Evolutionary conservation across 2,797 vertebrate genomes (phyloP).

Genomic region (Enteromius paludinosus): DNA sequence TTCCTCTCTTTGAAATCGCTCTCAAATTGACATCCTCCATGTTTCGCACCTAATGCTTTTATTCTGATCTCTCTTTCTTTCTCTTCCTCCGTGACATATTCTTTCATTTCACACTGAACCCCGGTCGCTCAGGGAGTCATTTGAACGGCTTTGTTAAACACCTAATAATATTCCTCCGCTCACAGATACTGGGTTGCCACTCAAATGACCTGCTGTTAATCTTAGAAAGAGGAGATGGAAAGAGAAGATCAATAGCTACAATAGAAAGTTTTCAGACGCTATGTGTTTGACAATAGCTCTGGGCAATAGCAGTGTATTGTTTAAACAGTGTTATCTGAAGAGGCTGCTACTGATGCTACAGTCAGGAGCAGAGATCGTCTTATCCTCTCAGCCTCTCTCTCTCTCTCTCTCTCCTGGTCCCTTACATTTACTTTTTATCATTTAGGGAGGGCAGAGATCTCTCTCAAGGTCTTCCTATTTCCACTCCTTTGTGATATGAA

Average conservation of each 20-base stretch:
- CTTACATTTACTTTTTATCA: slow-evolving; percentile 67
- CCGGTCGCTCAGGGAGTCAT: slow-evolving; percentile 56
- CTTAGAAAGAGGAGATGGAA: slow-evolving; percentile 37
- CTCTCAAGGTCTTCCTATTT: slow-evolving; percentile 71
- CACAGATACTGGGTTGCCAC: slow-evolving; percentile 46
- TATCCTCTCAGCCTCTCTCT: slow-evolving; percentile 49
- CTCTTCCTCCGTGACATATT: slow-evolving; percentile 45
- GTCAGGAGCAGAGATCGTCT: slow-evolving; percentile 40
- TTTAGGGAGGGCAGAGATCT: slow-evolving; percentile 67
- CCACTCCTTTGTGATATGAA: slow-evolving; percentile 59
- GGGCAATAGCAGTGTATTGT: slow-evolving; percentile 71
- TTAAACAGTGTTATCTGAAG: slow-evolving; percentile 62
- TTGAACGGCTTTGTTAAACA: slow-evolving; percentile 58
- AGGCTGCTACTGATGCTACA: slow-evolving; percentile 55
- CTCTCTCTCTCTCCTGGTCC: slow-evolving; percentile 32
- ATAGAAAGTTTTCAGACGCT: slow-evolving; percentile 48
- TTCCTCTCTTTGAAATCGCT: slow-evolving; percentile 60
- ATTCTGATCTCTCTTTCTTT: slow-evolving; percentile 50
- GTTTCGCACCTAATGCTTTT: slow-evolving; percentile 47
- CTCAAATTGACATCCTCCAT: slow-evolving; percentile 58
- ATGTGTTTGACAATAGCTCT: slow-evolving; percentile 73
- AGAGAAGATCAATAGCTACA: slow-evolving; percentile 56
- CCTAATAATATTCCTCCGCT: slow-evolving; percentile 49
- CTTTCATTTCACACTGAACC: slow-evolving; percentile 55
- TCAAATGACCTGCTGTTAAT: slow-evolving; percentile 42